Evolutionary conservation across 2,797 vertebrate species (phyloP).

Genomic region (Lophotriccus pileatus): DNA sequence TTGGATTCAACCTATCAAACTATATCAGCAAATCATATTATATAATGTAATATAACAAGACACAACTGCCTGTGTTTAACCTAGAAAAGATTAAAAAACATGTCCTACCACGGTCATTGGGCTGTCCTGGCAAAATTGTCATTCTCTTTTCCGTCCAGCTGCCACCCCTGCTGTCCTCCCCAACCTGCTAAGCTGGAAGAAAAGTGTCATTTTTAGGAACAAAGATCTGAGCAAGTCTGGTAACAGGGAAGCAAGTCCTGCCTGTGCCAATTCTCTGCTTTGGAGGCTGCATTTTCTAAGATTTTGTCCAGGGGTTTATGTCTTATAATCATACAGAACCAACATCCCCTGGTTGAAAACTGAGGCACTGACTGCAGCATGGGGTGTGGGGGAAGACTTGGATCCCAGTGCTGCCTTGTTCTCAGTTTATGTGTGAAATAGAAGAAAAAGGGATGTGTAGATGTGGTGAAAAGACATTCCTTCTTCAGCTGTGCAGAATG

Average conservation of each 20-base stretch:
- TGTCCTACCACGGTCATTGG: neutral
- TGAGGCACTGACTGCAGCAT: neutral
- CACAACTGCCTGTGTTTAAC: constrained; percentile 55
- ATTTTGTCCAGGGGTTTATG: neutral
- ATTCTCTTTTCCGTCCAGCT: neutral
- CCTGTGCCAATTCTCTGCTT: neutral
- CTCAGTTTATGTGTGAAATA: neutral
- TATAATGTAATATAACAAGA: constrained; percentile 60
- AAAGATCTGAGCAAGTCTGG: neutral
- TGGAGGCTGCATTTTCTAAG: neutral
- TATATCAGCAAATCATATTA: constrained; percentile 57
- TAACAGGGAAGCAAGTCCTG: neutral
- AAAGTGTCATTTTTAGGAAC: neutral
- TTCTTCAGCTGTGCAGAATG: neutral
- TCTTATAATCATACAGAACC: neutral
- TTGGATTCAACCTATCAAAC: constrained; percentile 59
- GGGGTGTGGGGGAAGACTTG: neutral
- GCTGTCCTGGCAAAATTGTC: constrained; percentile 32
- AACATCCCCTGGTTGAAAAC: neutral
- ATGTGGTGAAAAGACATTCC: neutral
- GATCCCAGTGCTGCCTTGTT: neutral
- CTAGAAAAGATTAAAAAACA: constrained; percentile 56
- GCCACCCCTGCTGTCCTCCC: neutral
- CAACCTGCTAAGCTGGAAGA: neutral
- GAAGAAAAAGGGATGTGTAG: neutral